Evolutionary conservation across 2,888 invertebrate genomes (phyloP), one percentile per base, ranked within the genome.

Genomic region (Venustoraphidia nigricollis): DNA sequence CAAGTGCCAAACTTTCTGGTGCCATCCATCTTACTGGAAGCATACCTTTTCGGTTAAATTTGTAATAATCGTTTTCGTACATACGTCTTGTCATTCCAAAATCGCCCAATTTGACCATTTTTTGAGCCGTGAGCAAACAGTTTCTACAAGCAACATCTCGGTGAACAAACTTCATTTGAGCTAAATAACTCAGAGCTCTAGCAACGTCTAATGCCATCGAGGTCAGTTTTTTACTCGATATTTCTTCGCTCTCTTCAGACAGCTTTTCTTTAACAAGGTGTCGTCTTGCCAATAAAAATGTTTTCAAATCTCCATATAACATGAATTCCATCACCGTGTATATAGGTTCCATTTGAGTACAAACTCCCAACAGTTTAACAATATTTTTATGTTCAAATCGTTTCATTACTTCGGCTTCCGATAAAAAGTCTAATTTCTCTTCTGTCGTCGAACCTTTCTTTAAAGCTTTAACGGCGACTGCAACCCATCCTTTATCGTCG

Each of bases 321-420:
- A 92, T 88, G 60, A 90, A 91, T 65, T 94, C 93, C 92, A 94
- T 93, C 10, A 94, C 80, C 1, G 88, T 88, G 61, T 88, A 86
- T 41, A 92, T 84, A 0, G 93, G 92, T 59, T 91, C 90, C 41
- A 77, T 80, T 59, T 85, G 81, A 1, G 91, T 86, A 57, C 90
- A 88, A 10, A 94, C 91, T 1, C 86, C 93, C 14, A 92, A 67
- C 35, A 94, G 69, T 55, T 81, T 78, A 10, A 94, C 83, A 47
- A 94, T 83, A 64, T 94, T 93, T 59, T 82, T 81, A 63, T 94
- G 92, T 48, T 89, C 84, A 64, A 94, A 91, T 43, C 87, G 76
- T 62, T 93, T 93, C 93, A 94, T 94, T 17, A 90, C 83, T 63
- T 93, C 91, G 2, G 93, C 92, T 65, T 94, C 94, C 46, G 89